phyloP scores from a whole-genome alignment of 2,888 invertebrate species.

The Lasioglossum figueresi region DNA sequence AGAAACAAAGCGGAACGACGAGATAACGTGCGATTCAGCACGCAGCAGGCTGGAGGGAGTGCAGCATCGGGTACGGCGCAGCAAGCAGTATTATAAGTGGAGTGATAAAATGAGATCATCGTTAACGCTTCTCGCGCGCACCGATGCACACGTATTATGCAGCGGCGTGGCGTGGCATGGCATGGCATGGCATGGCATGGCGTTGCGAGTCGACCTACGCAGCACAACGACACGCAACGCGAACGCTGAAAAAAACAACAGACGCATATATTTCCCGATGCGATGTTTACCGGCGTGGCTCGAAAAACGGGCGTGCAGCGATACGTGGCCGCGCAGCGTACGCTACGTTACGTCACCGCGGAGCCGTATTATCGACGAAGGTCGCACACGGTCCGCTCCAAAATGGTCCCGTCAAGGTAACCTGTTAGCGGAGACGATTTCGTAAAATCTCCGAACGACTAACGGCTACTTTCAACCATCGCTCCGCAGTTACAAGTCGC shows the following conservation, averaged over 20 bases:
- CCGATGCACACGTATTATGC: slow-evolving; percentile 33
- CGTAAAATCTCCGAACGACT: not conserved
- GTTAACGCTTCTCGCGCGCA: slow-evolving; percentile 68
- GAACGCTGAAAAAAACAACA: slow-evolving; percentile 28
- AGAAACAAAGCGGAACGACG: slow-evolving; percentile 20
- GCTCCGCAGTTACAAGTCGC: not conserved
- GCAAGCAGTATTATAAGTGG: slow-evolving; percentile 72
- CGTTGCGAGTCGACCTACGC: slow-evolving; percentile 31
- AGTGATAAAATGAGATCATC: slow-evolving; percentile 81
- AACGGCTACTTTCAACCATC: not conserved
- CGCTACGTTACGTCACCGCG: slow-evolving; percentile 51
- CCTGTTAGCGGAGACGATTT: not conserved
- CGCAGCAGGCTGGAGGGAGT: slow-evolving; percentile 27
- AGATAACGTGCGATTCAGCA: slow-evolving; percentile 53
- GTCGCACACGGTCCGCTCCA: slow-evolving; percentile 43
- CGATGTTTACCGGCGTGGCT: slow-evolving; percentile 40
- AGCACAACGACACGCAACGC: slow-evolving; percentile 11
- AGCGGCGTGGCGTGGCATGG: not conserved
- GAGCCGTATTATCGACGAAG: slow-evolving; percentile 45
- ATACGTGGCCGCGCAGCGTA: slow-evolving; percentile 21
- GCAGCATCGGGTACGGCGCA: slow-evolving; percentile 58
- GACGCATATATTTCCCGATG: slow-evolving; percentile 15
- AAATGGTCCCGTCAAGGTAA: not conserved
- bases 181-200: not conserved
- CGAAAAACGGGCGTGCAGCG: slow-evolving; percentile 49